These are phyloP conservation scores for Erebia palarica DNA, from an alignment of 2,888 invertebrate genomes.

Conservation along the genomic window DNA sequence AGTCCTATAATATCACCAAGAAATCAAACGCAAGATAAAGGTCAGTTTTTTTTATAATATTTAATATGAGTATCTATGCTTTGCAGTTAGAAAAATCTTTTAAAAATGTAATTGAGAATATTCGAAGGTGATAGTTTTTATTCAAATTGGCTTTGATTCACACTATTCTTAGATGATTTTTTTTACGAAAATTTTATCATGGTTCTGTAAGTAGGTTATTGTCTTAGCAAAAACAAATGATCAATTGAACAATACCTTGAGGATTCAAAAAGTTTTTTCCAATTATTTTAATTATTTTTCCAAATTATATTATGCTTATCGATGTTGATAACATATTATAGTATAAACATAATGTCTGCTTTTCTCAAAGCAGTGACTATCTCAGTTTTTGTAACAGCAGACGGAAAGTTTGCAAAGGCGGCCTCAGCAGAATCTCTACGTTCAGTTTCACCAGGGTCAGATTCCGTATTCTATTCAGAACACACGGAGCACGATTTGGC, in stretches of 20 bases:
- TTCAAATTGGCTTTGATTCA: too few species aligned
- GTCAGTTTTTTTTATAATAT: conserved; percentile 43
- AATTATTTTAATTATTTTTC: not conserved
- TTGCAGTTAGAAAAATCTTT: conserved; percentile 3
- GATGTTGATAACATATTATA: conserved; percentile 10
- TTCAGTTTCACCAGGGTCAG: conserved; percentile 95
- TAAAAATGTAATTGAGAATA: not conserved
- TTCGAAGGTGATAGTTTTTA: not conserved
- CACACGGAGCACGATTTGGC: conserved; percentile 82
- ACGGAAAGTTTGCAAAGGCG: conserved; percentile 85
- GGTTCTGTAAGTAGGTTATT: not conserved
- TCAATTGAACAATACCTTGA: not conserved
- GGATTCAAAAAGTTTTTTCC: not conserved
- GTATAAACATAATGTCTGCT: conserved; percentile 19
- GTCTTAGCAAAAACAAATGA: not conserved
- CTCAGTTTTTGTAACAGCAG: conserved; percentile 49
- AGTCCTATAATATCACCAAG: conserved; percentile 80
- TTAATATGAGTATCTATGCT: not conserved
- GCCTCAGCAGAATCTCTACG: conserved; percentile 93
- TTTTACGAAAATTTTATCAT: too few species aligned
- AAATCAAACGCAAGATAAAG: conserved; percentile 73
- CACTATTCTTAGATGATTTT: too few species aligned
- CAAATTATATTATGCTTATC: conserved; percentile 8
- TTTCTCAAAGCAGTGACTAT: conserved; percentile 24
- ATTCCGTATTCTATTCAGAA: conserved; percentile 95